Evolutionary conservation across 2,797 vertebrate genomes (phyloP).

Genomic region (Oryzias sinensis): DNA sequence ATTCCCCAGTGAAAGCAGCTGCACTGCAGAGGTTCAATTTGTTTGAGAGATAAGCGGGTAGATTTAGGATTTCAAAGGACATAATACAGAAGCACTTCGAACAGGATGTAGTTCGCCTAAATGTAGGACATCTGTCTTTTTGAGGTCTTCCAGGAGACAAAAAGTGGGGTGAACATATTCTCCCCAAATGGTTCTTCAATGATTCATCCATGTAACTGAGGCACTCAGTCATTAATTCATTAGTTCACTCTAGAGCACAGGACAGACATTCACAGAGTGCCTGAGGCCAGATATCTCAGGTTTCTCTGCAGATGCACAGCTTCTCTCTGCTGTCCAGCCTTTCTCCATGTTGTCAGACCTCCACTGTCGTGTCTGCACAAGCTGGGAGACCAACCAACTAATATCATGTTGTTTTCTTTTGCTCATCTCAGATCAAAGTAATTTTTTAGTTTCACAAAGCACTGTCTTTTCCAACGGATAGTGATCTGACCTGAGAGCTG

Average conservation of each 20-base stretch:
- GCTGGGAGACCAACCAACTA: slow-evolving; percentile 35
- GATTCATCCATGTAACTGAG: slow-evolving; percentile 65
- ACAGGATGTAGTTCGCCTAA: background rate
- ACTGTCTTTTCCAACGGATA: too few species aligned
- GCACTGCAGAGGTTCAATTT: slow-evolving; percentile 31
- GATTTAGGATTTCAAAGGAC: background rate
- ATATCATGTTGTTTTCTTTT: slow-evolving; percentile 48
- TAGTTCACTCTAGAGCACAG: slow-evolving; percentile 52
- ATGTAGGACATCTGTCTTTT: slow-evolving; percentile 2
- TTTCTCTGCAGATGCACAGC: slow-evolving; percentile 49
- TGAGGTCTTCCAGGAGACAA: slow-evolving; percentile 13
- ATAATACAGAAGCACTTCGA: background rate
- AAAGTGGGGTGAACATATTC: slow-evolving; percentile 24
- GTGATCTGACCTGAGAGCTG: too few species aligned
- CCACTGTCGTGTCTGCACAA: slow-evolving; percentile 44
- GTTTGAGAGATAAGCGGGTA: slow-evolving; percentile 12
- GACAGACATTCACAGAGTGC: slow-evolving; percentile 43
- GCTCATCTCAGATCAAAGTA: slow-evolving; percentile 30
- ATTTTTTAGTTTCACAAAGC: too few species aligned
- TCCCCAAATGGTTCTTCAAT: slow-evolving; percentile 55
- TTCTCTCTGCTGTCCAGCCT: slow-evolving; percentile 35
- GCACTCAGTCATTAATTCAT: slow-evolving; percentile 68
- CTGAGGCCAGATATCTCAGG: slow-evolving; percentile 49
- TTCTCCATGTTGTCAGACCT: slow-evolving; percentile 46
- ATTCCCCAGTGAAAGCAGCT: slow-evolving; percentile 31